phyloP scores from a whole-genome alignment of 2,113 vertebrate species.

The Sitta europaea region DNA sequence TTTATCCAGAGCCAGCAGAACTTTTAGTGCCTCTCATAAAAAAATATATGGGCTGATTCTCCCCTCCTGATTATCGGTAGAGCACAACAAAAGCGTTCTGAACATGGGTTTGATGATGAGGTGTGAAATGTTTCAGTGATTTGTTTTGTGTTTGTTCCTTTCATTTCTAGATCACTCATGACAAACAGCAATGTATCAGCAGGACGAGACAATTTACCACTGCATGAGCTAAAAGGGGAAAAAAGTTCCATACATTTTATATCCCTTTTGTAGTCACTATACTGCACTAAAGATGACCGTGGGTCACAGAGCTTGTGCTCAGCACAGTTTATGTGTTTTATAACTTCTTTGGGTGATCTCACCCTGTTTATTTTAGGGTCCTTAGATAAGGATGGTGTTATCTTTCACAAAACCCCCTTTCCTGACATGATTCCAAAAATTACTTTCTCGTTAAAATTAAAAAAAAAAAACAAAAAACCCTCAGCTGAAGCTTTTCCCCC shows the following conservation, averaged over 20 bases:
- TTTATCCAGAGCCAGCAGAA: background rate
- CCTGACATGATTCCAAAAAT: background rate
- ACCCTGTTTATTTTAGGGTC: constrained; percentile 1
- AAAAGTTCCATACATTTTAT: constrained; percentile 57
- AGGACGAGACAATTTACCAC: constrained; percentile 40
- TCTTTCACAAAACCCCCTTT: background rate
- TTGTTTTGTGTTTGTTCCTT: constrained; percentile 61
- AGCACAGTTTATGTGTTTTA: background rate
- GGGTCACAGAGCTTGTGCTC: constrained; percentile 23
- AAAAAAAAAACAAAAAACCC: background rate
- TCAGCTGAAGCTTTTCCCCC: constrained; percentile 10
- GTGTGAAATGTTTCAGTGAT: constrained; percentile 63
- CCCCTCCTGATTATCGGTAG: background rate
- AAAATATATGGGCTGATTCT: constrained; percentile 16
- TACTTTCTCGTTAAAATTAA: background rate
- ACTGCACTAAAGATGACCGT: background rate
- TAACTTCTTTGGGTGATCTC: constrained; percentile 11
- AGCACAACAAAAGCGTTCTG: constrained; percentile 45
- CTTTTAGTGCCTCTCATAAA: constrained; percentile 34
- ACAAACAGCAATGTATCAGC: constrained; percentile 59
- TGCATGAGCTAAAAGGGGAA: constrained; percentile 28
- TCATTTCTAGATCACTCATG: constrained; percentile 61
- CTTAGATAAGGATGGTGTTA: background rate
- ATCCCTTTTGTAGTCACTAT: constrained; percentile 42
- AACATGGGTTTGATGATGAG: constrained; percentile 46